A percentile compares a stretch with the other conserved stretches of the same genome.
Evolutionary conservation across 1,140 invertebrate species (phyloP).

Genomic region (Brachionus plicatilis): DNA sequence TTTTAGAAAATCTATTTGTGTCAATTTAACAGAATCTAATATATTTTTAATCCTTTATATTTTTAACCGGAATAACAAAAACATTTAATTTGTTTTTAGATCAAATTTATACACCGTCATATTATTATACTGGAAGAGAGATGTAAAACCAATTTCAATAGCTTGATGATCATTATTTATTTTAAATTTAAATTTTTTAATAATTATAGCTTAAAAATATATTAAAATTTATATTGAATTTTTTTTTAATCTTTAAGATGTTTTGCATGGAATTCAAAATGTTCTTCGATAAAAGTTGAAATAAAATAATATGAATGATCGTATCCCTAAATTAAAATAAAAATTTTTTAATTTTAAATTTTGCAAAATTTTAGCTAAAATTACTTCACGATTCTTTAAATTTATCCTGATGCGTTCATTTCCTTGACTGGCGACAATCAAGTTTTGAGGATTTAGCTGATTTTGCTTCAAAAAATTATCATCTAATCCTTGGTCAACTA

Average conservation of each 20-base stretch:
- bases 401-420: constrained; percentile 63
- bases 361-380: neutral
- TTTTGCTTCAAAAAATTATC: constrained; percentile 74
- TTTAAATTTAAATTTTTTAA: no score
- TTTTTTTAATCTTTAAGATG: constrained; percentile 46
- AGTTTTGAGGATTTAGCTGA: constrained; percentile 78
- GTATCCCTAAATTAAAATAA: constrained; percentile 63
- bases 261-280: constrained; percentile 79
- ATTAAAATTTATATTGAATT: neutral
- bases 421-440: constrained; percentile 68
- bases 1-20: no score
- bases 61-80: no score
- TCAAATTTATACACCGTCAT: no score
- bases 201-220: neutral
- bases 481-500: constrained; percentile 65
- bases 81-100: no score
- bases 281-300: constrained; percentile 83
- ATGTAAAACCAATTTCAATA: no score
- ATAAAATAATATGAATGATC: constrained; percentile 96
- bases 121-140: no score
- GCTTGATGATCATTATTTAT: no score
- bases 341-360: neutral
- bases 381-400: constrained; percentile 68
- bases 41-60: no score
- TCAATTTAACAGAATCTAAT: no score